Conservation (phyloP, 2,113 vertebrate genomes). For the Petrocephalus zakoni region DNA sequence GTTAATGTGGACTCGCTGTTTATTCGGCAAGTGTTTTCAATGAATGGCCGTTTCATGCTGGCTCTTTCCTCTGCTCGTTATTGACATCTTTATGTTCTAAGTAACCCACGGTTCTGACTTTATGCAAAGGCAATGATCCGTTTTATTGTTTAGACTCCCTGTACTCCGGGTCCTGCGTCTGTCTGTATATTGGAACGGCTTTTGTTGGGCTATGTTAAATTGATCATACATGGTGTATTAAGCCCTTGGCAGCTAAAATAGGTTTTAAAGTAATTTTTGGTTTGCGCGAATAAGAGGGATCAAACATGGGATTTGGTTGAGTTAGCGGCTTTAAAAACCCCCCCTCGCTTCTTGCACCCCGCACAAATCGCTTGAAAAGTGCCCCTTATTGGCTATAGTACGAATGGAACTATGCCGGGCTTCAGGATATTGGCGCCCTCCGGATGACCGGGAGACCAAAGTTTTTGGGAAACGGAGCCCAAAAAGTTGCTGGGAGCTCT, state of each 20-base stretch:
- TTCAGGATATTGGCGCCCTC: neutral
- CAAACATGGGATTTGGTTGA: neutral
- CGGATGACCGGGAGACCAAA: neutral
- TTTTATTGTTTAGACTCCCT: neutral
- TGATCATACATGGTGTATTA: conserved; percentile 1
- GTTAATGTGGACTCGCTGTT: neutral
- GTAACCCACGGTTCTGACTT: neutral
- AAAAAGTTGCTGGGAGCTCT: neutral
- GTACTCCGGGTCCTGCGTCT: neutral
- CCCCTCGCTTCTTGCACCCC: neutral
- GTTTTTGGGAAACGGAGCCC: neutral
- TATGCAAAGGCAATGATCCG: neutral
- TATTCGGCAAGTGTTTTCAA: neutral
- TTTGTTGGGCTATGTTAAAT: neutral
- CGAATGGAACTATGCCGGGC: neutral
- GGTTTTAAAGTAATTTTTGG: neutral
- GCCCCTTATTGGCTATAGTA: neutral
- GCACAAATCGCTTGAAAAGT: neutral
- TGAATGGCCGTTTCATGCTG: neutral
- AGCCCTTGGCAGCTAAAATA: neutral
- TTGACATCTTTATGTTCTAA: neutral
- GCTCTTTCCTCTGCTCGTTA: neutral
- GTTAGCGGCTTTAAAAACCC: neutral
- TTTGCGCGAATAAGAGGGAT: neutral
- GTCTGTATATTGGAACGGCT: neutral